A percentile compares a stretch with the other conserved stretches of the same genome.
Evolutionary conservation across 2,797 vertebrate species (phyloP).

Genomic region (Microcaecilia unicolor): DNA sequence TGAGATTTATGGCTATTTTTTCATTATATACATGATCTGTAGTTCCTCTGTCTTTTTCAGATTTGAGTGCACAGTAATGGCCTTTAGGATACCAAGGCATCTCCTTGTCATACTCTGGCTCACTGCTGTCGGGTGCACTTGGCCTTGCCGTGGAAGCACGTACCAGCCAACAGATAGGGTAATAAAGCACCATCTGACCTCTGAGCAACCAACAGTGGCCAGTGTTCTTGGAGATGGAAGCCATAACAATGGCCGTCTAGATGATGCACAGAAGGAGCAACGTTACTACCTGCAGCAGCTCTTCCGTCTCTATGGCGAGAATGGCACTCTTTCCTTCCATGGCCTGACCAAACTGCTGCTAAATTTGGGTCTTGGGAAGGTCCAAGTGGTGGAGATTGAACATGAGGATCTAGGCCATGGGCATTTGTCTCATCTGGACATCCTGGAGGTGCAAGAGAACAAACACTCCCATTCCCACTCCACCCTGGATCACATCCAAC

Average conservation of each 20-base stretch:
- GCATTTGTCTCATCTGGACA: constrained; percentile 35
- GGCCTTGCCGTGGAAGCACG: too few relatives aligned
- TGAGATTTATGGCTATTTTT: too few relatives aligned
- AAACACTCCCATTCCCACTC: constrained; percentile 37
- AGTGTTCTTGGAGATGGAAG: background rate
- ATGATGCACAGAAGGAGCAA: constrained; percentile 44
- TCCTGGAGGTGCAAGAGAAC: constrained; percentile 38
- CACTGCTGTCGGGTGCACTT: too few relatives aligned
- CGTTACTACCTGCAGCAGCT: constrained; percentile 64
- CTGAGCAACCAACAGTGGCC: too few relatives aligned
- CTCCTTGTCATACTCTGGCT: too few relatives aligned
- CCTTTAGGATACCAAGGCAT: too few relatives aligned
- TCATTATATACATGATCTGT: too few relatives aligned
- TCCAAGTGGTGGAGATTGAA: constrained; percentile 54
- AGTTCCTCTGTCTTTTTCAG: too few relatives aligned
- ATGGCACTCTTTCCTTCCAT: constrained; percentile 53
- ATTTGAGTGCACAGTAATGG: too few relatives aligned
- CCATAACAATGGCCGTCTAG: constrained; percentile 15
- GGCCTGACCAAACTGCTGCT: constrained; percentile 60
- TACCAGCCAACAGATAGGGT: too few relatives aligned
- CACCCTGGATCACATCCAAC: constrained; percentile 27
- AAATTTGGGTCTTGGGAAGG: constrained; percentile 64
- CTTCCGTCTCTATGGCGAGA: constrained; percentile 62
- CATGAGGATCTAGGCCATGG: constrained; percentile 40
- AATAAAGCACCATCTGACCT: too few relatives aligned